phyloP scores from a whole-genome alignment of 1,140 invertebrate genomes.

The Proctacanthus coquilletti region DNA sequence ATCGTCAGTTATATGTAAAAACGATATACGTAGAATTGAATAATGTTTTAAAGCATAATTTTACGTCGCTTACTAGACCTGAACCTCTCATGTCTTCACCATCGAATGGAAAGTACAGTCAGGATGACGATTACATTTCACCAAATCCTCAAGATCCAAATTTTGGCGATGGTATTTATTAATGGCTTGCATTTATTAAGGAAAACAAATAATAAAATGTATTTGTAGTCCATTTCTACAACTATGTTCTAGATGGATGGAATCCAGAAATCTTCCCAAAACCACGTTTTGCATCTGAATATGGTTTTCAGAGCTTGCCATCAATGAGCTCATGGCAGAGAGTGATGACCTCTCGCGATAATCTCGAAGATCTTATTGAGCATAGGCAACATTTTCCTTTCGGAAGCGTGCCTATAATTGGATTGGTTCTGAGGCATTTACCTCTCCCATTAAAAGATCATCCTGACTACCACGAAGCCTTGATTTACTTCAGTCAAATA shows the following conservation, averaged over 20 bases:
- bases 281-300: slow-evolving; percentile 85
- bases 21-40: slow-evolving; percentile 53
- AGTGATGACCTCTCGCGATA: slow-evolving; percentile 37
- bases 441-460: slow-evolving; percentile 35
- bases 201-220: too few relatives aligned
- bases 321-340: slow-evolving; percentile 34
- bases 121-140: slow-evolving; percentile 57
- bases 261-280: slow-evolving; percentile 55
- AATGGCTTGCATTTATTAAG: too few relatives aligned
- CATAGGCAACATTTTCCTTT: slow-evolving; percentile 70
- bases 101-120: slow-evolving; percentile 70
- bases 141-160: slow-evolving; percentile 56
- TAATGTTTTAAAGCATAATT: slow-evolving; percentile 37
- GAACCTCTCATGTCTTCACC: slow-evolving; percentile 59
- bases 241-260: slow-evolving; percentile 74
- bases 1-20: slow-evolving; percentile 71
- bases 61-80: too few relatives aligned
- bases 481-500: slow-evolving; percentile 64
- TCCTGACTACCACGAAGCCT: slow-evolving; percentile 35
- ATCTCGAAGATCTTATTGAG: slow-evolving; percentile 48
- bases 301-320: slow-evolving; percentile 84
- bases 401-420: slow-evolving; percentile 46
- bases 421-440: slow-evolving; percentile 43
- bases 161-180: slow-evolving; percentile 89
- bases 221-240: slow-evolving; percentile 77